These are phyloP conservation scores for Capitella teleta DNA, from an alignment of 1,140 invertebrate species.

Conservation along the genomic window DNA sequence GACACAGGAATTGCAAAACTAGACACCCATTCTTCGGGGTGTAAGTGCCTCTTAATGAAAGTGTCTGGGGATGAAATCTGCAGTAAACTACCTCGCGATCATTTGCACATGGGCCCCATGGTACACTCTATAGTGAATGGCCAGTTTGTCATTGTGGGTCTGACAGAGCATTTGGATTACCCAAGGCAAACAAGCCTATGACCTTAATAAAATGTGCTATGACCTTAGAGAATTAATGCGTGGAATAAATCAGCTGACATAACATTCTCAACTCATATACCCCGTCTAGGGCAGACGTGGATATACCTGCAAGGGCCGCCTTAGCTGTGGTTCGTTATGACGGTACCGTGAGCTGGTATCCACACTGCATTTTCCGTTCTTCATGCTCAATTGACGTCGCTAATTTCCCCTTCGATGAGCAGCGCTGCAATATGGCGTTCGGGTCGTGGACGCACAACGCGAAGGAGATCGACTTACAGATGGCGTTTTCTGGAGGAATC, in stretches of 20 bases:
- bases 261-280: not conserved
- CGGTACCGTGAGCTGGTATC: slow-evolving; percentile 89
- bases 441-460: slow-evolving; percentile 50
- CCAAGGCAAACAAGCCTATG: not conserved
- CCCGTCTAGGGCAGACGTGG: slow-evolving; percentile 13
- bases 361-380: slow-evolving; percentile 92
- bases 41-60: too few relatives aligned
- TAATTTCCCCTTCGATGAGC: slow-evolving; percentile 54
- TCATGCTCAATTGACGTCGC: slow-evolving; percentile 68
- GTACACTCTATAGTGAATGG: too few relatives aligned
- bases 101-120: too few relatives aligned
- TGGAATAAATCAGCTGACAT: not conserved
- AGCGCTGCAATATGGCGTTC: slow-evolving; percentile 53
- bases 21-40: too few relatives aligned
- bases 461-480: slow-evolving; percentile 48
- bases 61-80: too few relatives aligned
- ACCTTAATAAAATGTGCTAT: not conserved
- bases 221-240: not conserved
- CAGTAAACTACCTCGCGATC: too few relatives aligned
- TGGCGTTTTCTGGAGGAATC: slow-evolving; percentile 42
- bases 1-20: too few relatives aligned
- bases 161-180: not conserved
- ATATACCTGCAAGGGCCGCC: slow-evolving; percentile 13
- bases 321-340: slow-evolving; percentile 51
- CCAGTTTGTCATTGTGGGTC: too few relatives aligned